Evolutionary conservation across 2,888 invertebrate species (phyloP).

Genomic region (Nemapogon koenigi): DNA sequence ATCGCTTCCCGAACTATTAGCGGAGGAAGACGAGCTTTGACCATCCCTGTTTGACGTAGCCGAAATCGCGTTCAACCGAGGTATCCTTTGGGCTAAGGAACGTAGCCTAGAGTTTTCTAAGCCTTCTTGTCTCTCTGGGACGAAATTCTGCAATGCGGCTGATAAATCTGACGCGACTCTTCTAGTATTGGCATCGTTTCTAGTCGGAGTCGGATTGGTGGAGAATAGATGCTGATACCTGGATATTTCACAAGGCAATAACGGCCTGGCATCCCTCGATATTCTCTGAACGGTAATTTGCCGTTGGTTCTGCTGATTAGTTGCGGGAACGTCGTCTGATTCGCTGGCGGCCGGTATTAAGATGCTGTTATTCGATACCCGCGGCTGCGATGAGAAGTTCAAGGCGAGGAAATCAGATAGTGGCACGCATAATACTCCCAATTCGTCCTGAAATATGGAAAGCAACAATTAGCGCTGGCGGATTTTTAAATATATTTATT

Average conservation of each 20-base stretch:
- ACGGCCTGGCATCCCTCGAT: conserved; percentile 61
- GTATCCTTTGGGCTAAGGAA: conserved; percentile 38
- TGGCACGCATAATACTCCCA: conserved; percentile 50
- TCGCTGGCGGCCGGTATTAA: conserved; percentile 26
- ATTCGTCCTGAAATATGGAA: conserved; percentile 38
- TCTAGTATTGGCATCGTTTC: conserved; percentile 17
- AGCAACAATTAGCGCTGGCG: conserved; percentile 15
- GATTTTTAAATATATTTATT: neutral
- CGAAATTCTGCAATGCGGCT: conserved; percentile 21
- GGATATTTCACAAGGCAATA: conserved; percentile 57
- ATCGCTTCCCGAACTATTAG: conserved; percentile 15
- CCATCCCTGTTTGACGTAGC: conserved; percentile 19
- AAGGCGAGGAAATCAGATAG: conserved; percentile 45
- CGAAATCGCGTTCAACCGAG: conserved; percentile 32
- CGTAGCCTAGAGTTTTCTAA: conserved; percentile 36
- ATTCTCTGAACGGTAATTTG: conserved; percentile 66
- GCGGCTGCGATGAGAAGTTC: conserved; percentile 32
- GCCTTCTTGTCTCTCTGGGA: conserved; percentile 26
- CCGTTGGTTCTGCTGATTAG: conserved; percentile 26
- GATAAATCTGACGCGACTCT: conserved; percentile 20
- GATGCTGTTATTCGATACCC: conserved; percentile 24
- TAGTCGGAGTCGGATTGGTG: conserved; percentile 23
- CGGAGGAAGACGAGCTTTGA: conserved; percentile 14
- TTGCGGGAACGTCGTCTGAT: conserved; percentile 22
- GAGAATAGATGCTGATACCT: conserved; percentile 54